Base-by-base conservation (phyloP, 2,888 invertebrate species). In the Ochropleura plecta region DNA sequence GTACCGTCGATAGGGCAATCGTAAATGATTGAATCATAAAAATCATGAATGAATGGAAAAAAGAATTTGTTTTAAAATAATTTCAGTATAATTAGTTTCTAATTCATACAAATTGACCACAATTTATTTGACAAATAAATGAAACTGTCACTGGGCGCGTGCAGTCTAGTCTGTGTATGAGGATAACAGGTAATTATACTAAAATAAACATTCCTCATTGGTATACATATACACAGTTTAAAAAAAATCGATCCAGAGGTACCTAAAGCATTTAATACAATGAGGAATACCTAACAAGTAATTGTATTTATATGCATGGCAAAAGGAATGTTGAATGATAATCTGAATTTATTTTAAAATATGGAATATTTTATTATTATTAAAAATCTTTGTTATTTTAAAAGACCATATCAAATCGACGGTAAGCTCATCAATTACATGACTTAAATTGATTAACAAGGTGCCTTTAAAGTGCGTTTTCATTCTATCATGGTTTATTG, bases 101-200 rank as follows among this genome's bases (percentile, higher is more conserved):
- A 65, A 65, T 51, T 65, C 20, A 44, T 65, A 30, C 6, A 66
- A 65, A 51, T 44, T 44, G 6, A 66, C 42, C 49, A 20, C 42
- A 70, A 70, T 44, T 20, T 4, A 51, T 42, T 49, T 65, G 16
- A 42, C 48, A 70, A 62, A 42, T 20, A 64, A 42, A 20, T 40
- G 5, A 48, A 8, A 42, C 40, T 20, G 18, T 12, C 10, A 30
- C 20, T 44, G 7, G 44, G 6, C 14, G 30, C 30, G 7, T 57
- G 6, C 57, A 16, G 8, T 18, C 4, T 55, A 16, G n/a, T 16
- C 40, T 65, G 30, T 53, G 9, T 14, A 14, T 14, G 30, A 53
- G 70, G 67, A 70, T 30, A 66, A 53, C n/a, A 12, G 9, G 1
- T 3, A 68, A 6, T 0, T 44, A n/a, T 7, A 68, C 42, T 49